Evolutionary conservation across 2,888 invertebrate genomes (phyloP), one percentile per base, ranked within the genome.

Genomic region (Diplazon laetatorius): DNA sequence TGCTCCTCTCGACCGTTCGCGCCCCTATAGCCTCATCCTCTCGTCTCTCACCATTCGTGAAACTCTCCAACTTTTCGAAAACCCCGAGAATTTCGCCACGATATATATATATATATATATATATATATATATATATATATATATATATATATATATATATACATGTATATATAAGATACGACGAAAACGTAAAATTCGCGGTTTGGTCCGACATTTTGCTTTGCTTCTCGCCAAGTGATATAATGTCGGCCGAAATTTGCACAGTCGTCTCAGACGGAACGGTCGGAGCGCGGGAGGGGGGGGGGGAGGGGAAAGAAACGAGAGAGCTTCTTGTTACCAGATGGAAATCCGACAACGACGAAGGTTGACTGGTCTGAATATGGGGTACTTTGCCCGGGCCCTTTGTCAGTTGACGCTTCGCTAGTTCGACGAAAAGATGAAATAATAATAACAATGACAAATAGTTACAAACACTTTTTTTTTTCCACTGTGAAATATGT

Each of bases 101-200:
- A 66, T n/a, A 57, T n/a, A n/a, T n/a, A n/a, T n/a, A n/a, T n/a
- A n/a, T n/a, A n/a, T n/a, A n/a, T n/a, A n/a, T n/a, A n/a, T n/a
- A n/a, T n/a, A n/a, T n/a, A n/a, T n/a, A n/a, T n/a, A n/a, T n/a
- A n/a, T n/a, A n/a, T n/a, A n/a, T n/a, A n/a, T n/a, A n/a, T n/a
- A n/a, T n/a, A n/a, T n/a, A n/a, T n/a, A n/a, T n/a, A n/a, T n/a
- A n/a, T n/a, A n/a, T n/a, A n/a, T n/a, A n/a, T n/a, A n/a, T n/a
- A n/a, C n/a, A n/a, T n/a, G n/a, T n/a, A n/a, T n/a, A n/a, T n/a
- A n/a, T n/a, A n/a, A n/a, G n/a, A n/a, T n/a, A n/a, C n/a, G n/a
- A n/a, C 62, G 35, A 68, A 52, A 72, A 35, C 44, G 55, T 37
- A 39, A 18, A 62, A 42, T n/a, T n/a, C 52, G 35, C 35, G 60